Evolutionary conservation across 1,140 invertebrate genomes (phyloP), one percentile per base, ranked within the genome.

Genomic region (Laupala kohalensis): DNA sequence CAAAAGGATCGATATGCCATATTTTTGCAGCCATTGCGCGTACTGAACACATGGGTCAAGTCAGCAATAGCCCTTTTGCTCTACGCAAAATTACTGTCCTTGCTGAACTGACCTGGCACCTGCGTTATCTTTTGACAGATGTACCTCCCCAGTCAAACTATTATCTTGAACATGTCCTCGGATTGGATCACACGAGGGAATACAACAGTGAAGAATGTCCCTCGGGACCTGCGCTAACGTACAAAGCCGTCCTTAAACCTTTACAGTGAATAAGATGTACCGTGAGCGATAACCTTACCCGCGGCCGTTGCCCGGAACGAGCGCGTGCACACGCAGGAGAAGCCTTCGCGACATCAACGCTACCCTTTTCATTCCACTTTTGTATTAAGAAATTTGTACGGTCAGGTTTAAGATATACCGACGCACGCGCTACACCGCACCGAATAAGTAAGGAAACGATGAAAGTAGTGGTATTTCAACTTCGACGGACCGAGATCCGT

Each of bases 81-180:
- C 88, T 84, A 90, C 86, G 85, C 84, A 87, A 89, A 89, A 85
- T 92, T 92, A 92, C 90, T 86, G 89, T 90, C 85, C 89, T 89
- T 87, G 82, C 86, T 90, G 89, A 91, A 89, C 88, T 87, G 82
- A 82, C 87, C 89, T 90, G 89, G 90, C 89, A 91, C 87, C 90
- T 91, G 87, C 89, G 88, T 92, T 91, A 92, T 87, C 85, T 79
- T 92, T 92, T 87, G 84, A 87, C 80, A 81, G 79, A 87, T 90
- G 88, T 92, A 87, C 89, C 87, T 87, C 89, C 88, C 89, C 88
- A 90, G 90, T 86, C 88, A 90, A 91, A 90, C 88, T 90, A 86
- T 87, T 87, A 15, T 6, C 30, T 15, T 37, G 30, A 37, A 37
- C 15, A 15, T 37, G 86, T 88, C 85, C 82, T 87, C 84, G 83